These are phyloP conservation scores for Cacatua alba DNA, from an alignment of 2,113 vertebrate species.

Conservation along the genomic window DNA sequence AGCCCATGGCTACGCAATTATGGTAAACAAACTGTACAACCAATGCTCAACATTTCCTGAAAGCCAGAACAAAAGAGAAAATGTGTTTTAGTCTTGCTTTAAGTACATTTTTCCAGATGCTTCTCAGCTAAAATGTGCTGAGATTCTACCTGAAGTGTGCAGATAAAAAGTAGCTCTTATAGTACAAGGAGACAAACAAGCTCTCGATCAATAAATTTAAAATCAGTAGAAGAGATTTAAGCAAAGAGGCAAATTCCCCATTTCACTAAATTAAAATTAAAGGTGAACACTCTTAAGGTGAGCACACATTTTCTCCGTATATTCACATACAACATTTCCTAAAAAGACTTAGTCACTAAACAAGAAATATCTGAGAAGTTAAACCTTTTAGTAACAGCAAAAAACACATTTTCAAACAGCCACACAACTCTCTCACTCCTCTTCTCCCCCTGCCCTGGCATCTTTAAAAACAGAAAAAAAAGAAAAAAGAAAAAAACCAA, in stretches of 20 bases:
- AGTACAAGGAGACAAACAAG: neutral
- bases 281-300: neutral
- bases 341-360: neutral
- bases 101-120: neutral
- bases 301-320: neutral
- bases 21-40: neutral
- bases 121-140: neutral
- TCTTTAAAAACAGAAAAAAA: neutral
- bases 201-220: neutral
- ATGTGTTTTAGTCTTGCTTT: neutral
- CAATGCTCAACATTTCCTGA: neutral
- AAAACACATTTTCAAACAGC: neutral
- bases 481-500: neutral
- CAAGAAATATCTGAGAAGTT: neutral
- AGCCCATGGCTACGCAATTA: neutral
- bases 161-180: neutral
- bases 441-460: accelerated
- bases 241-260: neutral
- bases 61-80: neutral
- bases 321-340: neutral
- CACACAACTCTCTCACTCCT: too few relatives aligned
- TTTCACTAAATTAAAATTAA: neutral
- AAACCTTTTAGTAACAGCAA: neutral
- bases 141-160: neutral
- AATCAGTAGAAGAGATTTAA: neutral